These are phyloP conservation scores for Cercopithecus neglectus DNA, from an alignment of 2,797 vertebrate genomes.

Conservation along the genomic window DNA sequence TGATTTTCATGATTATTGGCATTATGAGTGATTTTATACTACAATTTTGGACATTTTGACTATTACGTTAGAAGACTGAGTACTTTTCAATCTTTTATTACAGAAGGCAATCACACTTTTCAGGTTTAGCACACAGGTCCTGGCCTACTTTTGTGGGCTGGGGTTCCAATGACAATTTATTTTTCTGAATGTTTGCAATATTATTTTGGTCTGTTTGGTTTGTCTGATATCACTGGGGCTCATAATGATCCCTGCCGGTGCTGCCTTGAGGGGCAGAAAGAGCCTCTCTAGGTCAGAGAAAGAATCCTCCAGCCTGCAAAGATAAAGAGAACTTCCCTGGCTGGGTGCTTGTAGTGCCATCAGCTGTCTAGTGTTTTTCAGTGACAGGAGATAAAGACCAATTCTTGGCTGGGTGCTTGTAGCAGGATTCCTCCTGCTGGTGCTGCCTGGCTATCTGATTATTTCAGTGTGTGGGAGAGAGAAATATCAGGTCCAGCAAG, in stretches of 20 bases:
- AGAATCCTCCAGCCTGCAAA: background rate
- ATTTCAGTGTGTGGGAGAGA: background rate
- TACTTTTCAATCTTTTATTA: background rate
- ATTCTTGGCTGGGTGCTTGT: background rate
- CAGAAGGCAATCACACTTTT: background rate
- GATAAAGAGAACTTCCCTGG: background rate
- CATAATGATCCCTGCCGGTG: background rate
- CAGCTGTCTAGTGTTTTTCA: background rate
- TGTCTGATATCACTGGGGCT: background rate
- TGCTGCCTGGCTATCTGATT: background rate
- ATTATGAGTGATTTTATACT: background rate
- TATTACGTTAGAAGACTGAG: background rate
- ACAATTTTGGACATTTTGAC: background rate
- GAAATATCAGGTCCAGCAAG: background rate
- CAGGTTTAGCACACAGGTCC: background rate
- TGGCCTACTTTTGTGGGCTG: background rate
- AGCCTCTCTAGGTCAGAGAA: background rate
- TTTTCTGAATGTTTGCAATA: background rate
- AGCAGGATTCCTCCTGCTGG: background rate
- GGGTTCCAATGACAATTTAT: background rate
- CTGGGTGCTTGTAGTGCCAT: background rate
- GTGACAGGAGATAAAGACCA: background rate
- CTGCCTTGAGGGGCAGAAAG: background rate
- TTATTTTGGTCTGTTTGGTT: slow-evolving; percentile 1
- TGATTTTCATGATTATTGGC: background rate